Evolutionary conservation across 2,797 vertebrate genomes (phyloP).

Genomic region (Anguilla pacifica): DNA sequence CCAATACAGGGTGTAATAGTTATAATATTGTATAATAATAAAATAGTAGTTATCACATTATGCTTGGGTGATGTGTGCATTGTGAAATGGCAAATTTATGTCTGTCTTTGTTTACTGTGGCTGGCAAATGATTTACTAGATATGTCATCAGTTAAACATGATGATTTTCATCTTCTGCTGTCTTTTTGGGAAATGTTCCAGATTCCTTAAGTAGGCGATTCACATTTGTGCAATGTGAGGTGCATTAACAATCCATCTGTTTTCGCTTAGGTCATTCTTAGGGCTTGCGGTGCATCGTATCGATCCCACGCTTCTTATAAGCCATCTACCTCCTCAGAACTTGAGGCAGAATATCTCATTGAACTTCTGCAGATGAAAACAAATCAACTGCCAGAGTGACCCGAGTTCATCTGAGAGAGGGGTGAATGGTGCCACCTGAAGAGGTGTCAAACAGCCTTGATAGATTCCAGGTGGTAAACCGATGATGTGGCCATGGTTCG

Average conservation of each 20-base stretch:
- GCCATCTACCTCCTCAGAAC: neutral
- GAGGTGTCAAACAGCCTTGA: neutral
- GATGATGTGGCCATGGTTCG: neutral
- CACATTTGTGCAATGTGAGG: neutral
- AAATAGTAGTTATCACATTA: neutral
- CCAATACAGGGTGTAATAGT: neutral
- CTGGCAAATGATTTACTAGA: neutral
- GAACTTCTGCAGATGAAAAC: neutral
- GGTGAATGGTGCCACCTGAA: neutral
- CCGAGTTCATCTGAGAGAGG: neutral
- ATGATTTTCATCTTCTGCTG: constrained; percentile 7
- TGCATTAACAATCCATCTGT: neutral
- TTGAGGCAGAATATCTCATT: neutral
- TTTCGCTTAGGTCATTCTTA: neutral
- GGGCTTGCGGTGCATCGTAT: neutral
- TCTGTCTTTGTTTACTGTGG: neutral
- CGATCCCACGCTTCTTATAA: neutral
- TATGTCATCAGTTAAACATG: neutral
- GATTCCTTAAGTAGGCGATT: neutral
- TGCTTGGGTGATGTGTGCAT: neutral
- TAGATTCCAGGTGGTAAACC: neutral
- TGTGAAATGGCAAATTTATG: neutral
- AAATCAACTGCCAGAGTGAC: neutral
- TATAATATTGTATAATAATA: neutral
- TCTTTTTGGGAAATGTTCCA: neutral